Percentiles rank a stretch among this genome's conserved stretches.
These are phyloP conservation scores for Pyrocephalus nanus DNA, from an alignment of 2,797 vertebrate genomes.

Conservation along the genomic window DNA sequence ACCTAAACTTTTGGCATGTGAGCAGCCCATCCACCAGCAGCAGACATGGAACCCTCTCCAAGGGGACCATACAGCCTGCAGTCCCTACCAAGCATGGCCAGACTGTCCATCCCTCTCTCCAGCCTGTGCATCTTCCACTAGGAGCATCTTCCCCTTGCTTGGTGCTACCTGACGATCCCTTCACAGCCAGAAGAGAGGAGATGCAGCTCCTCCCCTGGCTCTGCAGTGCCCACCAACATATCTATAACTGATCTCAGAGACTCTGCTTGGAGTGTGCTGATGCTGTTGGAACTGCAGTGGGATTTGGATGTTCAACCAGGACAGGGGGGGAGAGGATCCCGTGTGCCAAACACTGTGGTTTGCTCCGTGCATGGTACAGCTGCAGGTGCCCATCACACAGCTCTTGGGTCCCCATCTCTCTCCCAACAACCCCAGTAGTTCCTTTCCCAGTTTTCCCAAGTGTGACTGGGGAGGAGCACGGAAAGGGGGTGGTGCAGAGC, in stretches of 20 bases:
- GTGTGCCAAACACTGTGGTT: background rate
- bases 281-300: accelerated
- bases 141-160: background rate
- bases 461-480: background rate
- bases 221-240: too few relatives aligned
- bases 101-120: background rate
- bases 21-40: background rate
- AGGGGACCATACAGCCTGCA: background rate
- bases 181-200: background rate
- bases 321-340: background rate
- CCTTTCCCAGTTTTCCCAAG: background rate
- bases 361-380: background rate
- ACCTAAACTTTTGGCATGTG: background rate
- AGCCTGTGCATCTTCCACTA: background rate
- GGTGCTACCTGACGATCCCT: background rate
- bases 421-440: background rate
- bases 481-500: background rate
- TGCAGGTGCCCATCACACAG: background rate
- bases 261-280: background rate
- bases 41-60: background rate
- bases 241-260: background rate
- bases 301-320: background rate
- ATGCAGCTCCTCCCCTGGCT: background rate
- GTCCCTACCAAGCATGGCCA: background rate
- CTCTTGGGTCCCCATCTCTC: background rate